Conservation (phyloP, 2,113 vertebrate genomes). For the Sinosuthora webbiana region DNA sequence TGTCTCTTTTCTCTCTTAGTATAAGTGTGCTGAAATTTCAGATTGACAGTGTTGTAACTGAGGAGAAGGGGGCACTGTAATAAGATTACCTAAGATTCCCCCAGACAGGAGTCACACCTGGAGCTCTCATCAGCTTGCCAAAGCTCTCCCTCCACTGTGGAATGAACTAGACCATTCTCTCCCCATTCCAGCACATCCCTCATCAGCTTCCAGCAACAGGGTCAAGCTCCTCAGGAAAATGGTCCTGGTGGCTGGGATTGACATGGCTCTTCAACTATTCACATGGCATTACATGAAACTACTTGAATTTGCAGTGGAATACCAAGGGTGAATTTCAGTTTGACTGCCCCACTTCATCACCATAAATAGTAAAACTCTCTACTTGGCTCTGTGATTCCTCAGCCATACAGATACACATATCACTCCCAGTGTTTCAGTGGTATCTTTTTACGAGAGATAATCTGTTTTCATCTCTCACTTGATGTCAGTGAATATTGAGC, state of each 20-base stretch:
- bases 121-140: background rate
- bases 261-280: background rate
- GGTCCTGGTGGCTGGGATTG: background rate
- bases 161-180: background rate
- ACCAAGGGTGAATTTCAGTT: background rate
- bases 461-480: background rate
- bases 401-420: background rate
- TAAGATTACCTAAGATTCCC: background rate
- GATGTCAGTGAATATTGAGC: background rate
- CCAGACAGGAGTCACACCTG: background rate
- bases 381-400: background rate
- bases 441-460: background rate
- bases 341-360: background rate
- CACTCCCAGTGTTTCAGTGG: background rate
- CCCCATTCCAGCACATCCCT: accelerated
- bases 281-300: background rate
- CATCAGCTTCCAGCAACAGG: background rate
- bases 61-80: background rate
- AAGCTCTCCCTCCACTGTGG: background rate
- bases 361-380: background rate
- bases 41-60: background rate
- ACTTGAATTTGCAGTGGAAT: background rate
- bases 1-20: background rate
- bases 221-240: background rate
- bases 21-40: background rate